Conservation (phyloP, 2,113 vertebrate species). For the Cygnus buccinator region DNA sequence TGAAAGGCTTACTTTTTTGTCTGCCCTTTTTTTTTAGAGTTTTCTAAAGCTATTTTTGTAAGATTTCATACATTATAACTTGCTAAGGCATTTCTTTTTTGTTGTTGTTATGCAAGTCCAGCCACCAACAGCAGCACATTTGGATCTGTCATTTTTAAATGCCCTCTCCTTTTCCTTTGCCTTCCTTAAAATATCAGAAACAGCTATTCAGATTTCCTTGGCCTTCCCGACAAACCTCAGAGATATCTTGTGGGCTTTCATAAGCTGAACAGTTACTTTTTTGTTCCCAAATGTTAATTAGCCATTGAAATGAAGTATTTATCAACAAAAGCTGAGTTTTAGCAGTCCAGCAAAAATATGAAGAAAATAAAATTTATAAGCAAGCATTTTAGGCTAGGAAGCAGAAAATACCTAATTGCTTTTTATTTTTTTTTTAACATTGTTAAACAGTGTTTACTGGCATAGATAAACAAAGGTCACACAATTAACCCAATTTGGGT, state of each 20-base stretch:
- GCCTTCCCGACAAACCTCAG: not conserved
- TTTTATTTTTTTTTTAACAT: not conserved
- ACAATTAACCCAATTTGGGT: not conserved
- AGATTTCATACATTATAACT: not conserved
- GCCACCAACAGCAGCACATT: not conserved
- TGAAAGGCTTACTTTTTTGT: not conserved
- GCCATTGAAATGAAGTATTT: not conserved
- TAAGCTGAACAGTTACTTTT: not conserved
- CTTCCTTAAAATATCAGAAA: not conserved
- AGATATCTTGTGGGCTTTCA: not conserved
- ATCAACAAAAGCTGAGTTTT: not conserved
- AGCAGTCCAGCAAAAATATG: not conserved
- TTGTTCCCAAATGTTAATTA: not conserved
- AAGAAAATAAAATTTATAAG: not conserved
- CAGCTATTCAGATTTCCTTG: not conserved
- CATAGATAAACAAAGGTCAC: not conserved
- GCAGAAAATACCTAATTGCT: not conserved
- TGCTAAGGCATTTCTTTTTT: not conserved
- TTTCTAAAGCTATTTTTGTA: not conserved
- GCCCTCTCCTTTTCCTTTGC: not conserved
- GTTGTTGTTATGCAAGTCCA: not conserved
- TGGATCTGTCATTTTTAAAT: not conserved
- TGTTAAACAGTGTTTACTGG: not conserved
- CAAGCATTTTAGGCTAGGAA: not conserved
- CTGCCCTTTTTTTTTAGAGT: not conserved